Evolutionary conservation across 2,888 invertebrate species (phyloP).

Genomic region (Hylaea fasciaria): DNA sequence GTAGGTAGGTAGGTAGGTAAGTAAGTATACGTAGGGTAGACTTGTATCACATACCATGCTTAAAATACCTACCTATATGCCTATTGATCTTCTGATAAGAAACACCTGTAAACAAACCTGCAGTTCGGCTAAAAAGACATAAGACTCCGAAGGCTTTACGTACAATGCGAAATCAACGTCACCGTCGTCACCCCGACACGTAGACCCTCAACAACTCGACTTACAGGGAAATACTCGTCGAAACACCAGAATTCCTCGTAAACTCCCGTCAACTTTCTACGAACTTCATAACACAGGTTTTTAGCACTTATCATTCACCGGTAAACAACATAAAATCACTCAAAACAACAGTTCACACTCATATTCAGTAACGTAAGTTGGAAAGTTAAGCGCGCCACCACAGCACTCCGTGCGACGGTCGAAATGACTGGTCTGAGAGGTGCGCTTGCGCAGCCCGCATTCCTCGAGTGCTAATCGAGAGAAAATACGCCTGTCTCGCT

Average conservation of each 20-base stretch:
- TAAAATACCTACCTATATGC: no score
- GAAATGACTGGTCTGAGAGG: slow-evolving; percentile 68
- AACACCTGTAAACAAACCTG: neutral
- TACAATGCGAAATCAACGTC: slow-evolving; percentile 67
- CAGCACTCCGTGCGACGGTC: slow-evolving; percentile 67
- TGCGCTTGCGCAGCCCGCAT: slow-evolving; percentile 78
- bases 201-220: slow-evolving; percentile 66
- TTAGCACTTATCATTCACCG: slow-evolving; percentile 72
- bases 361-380: slow-evolving; percentile 65
- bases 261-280: slow-evolving; percentile 75
- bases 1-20: no score
- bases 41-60: no score
- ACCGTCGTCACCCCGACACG: slow-evolving; percentile 79
- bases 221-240: slow-evolving; percentile 73
- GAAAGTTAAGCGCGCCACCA: slow-evolving; percentile 61
- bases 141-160: slow-evolving; percentile 41
- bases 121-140: slow-evolving; percentile 32
- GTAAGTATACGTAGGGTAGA: no score
- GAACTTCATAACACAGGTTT: slow-evolving; percentile 80
- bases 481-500: slow-evolving; percentile 64
- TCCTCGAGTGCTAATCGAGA: slow-evolving; percentile 73
- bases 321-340: slow-evolving; percentile 67
- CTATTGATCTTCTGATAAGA: neutral
- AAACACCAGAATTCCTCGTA: slow-evolving; percentile 71
- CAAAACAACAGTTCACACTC: slow-evolving; percentile 72